Evolutionary conservation across 2,113 vertebrate genomes (phyloP).

Genomic region (Uropsilus gracilis): DNA sequence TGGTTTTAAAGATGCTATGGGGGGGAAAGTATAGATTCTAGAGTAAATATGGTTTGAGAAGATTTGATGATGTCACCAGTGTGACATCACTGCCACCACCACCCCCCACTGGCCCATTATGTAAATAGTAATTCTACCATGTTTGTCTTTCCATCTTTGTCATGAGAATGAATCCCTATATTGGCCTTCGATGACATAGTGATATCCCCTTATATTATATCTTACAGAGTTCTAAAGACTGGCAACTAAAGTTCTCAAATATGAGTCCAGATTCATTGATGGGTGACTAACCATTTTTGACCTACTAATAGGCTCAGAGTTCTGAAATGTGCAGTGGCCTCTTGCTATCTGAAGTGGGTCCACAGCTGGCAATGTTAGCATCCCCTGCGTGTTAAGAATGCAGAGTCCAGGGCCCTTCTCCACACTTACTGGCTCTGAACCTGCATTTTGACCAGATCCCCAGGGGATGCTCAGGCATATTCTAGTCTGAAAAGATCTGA

Average conservation of each 20-base stretch:
- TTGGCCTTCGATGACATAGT: background rate
- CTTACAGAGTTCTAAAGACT: conserved; percentile 16
- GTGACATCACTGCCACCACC: no score
- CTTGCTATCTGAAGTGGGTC: background rate
- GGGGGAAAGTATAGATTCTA: background rate
- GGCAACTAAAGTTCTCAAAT: conserved; percentile 50
- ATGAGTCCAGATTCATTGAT: background rate
- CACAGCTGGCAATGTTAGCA: background rate
- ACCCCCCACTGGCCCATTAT: conserved; percentile 45
- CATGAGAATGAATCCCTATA: background rate
- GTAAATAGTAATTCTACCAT: conserved; percentile 23
- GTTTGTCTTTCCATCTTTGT: conserved; percentile 36
- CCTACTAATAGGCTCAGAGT: conserved; percentile 13
- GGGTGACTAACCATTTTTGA: conserved; percentile 10
- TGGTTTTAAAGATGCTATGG: background rate
- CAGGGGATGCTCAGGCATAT: background rate
- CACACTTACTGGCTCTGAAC: background rate
- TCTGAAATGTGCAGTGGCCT: conserved; percentile 17
- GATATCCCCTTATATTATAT: background rate
- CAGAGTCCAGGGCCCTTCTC: background rate
- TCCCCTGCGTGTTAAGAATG: background rate
- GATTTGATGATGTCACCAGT: background rate
- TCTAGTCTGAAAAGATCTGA: conserved; percentile 38
- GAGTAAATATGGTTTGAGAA: conserved; percentile 44
- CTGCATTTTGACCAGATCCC: conserved; percentile 35